Percentiles rank a stretch among this genome's conserved stretches.
phyloP scores from a whole-genome alignment of 2,888 invertebrate genomes.

The Dynastes grantii region DNA sequence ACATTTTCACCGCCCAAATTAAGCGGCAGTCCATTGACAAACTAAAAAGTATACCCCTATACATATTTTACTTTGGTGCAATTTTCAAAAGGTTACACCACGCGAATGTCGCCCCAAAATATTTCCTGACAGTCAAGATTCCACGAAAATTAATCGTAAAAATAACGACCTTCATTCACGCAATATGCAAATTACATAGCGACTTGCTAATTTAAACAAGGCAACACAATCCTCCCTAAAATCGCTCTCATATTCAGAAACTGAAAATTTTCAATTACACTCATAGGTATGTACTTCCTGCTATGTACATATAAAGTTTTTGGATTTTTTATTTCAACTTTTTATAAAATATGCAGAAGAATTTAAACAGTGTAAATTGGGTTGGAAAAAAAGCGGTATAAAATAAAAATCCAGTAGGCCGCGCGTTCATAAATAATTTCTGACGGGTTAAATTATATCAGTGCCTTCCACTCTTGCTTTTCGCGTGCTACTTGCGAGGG shows the following conservation, averaged over 20 bases:
- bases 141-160: not conserved
- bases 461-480: slow-evolving; percentile 45
- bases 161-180: slow-evolving; percentile 8
- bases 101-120: not conserved
- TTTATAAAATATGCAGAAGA: too few relatives aligned
- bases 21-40: too few relatives aligned
- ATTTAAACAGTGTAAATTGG: too few relatives aligned
- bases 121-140: slow-evolving; percentile 3
- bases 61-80: too few relatives aligned
- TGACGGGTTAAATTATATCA: slow-evolving; percentile 44
- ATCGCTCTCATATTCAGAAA: too few relatives aligned
- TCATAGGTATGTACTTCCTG: too few relatives aligned
- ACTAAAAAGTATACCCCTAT: too few relatives aligned
- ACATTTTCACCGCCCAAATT: too few relatives aligned
- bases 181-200: slow-evolving; percentile 16
- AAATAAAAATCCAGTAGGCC: slow-evolving; percentile 28
- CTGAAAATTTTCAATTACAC: too few relatives aligned
- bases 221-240: too few relatives aligned
- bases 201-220: not conserved
- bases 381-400: not conserved
- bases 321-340: too few relatives aligned
- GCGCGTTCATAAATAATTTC: slow-evolving; percentile 41
- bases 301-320: too few relatives aligned
- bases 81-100: not conserved
- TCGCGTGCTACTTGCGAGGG: slow-evolving; percentile 29